Evolutionary conservation across 2,797 vertebrate species (phyloP).

Genomic region (Anabas testudineus): DNA sequence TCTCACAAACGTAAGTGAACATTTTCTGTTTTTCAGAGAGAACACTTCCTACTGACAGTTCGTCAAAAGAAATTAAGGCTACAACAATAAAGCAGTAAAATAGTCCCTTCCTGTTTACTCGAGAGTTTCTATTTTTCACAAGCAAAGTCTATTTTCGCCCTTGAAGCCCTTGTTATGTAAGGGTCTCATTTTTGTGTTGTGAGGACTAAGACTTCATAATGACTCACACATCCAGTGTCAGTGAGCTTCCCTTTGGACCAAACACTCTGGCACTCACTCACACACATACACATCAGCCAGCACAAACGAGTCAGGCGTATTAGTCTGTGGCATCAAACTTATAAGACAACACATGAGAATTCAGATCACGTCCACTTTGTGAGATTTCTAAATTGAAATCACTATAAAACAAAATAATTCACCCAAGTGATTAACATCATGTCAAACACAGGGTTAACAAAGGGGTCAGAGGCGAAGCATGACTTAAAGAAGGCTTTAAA

Average conservation of each 20-base stretch:
- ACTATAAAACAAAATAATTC: no score
- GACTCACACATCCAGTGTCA: constrained; percentile 56
- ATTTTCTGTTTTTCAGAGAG: constrained; percentile 1
- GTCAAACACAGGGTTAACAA: not conserved
- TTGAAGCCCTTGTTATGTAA: constrained; percentile 52
- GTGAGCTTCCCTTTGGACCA: constrained; percentile 57
- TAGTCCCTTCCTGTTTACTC: not conserved
- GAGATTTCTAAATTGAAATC: constrained; percentile 15
- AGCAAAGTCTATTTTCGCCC: not conserved
- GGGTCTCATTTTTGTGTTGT: constrained; percentile 39
- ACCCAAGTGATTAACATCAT: no score
- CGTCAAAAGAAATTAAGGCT: not conserved
- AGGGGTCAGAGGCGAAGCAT: not conserved
- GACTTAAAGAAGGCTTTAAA: not conserved
- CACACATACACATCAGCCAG: constrained; percentile 17
- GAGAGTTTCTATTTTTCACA: constrained; percentile 30
- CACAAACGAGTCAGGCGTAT: constrained; percentile 24
- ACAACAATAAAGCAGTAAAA: not conserved
- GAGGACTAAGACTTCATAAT: constrained; percentile 44
- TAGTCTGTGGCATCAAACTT: constrained; percentile 35
- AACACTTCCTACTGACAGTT: not conserved
- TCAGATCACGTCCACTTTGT: not conserved
- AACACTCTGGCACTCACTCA: constrained; percentile 24
- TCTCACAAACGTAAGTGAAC: constrained; percentile 93
- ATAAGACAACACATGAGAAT: not conserved